Evolutionary conservation across 2,797 vertebrate species (phyloP).

Genomic region (Melanotaenia boesemani): DNA sequence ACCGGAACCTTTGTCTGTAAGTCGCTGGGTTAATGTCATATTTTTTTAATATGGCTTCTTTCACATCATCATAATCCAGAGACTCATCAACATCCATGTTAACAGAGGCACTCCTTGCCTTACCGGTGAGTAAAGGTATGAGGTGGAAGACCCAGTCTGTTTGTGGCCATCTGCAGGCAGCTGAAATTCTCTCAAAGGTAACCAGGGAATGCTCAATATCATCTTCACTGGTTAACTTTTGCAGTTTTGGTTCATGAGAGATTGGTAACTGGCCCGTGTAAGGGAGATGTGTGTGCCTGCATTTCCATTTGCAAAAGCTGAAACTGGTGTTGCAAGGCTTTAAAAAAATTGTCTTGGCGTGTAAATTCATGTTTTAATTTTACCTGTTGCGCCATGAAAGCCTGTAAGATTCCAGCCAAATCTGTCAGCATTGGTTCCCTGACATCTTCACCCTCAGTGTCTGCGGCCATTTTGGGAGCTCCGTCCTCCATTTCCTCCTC

Average conservation of each 20-base stretch:
- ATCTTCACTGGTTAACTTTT: not conserved
- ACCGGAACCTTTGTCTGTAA: no score
- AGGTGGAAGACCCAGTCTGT: not conserved
- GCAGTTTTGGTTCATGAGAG: not conserved
- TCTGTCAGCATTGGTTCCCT: not conserved
- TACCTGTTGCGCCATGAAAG: not conserved
- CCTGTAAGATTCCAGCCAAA: not conserved
- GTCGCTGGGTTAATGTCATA: not conserved
- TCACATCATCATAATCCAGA: not conserved
- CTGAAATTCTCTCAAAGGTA: not conserved
- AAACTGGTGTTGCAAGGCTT: not conserved
- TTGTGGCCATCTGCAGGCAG: not conserved
- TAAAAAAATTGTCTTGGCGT: not conserved
- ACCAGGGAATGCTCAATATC: not conserved
- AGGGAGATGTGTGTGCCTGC: not conserved
- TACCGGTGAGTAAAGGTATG: not conserved
- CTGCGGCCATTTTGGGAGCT: not conserved
- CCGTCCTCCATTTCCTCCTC: not conserved
- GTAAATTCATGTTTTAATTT: not conserved
- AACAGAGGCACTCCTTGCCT: no score
- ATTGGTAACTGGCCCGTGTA: not conserved
- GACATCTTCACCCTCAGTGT: not conserved
- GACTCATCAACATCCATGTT: not conserved
- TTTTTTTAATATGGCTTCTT: not conserved
- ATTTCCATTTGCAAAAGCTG: not conserved